These are phyloP conservation scores for Eucidaris tribuloides DNA, from an alignment of 35 echinoderm and acorn worm genomes.

Conservation along the genomic window DNA sequence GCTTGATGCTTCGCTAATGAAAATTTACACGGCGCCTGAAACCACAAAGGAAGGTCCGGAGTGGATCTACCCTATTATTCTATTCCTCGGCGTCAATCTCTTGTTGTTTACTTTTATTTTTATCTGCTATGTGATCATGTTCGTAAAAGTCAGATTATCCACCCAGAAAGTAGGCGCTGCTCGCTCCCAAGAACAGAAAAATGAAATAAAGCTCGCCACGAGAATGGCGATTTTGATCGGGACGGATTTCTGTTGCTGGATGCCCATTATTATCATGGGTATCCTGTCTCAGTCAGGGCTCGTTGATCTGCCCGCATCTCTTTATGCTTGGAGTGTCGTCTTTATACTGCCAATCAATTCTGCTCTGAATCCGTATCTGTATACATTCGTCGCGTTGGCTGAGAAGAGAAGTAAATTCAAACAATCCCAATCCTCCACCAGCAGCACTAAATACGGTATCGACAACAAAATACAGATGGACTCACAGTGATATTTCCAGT, in stretches of 20 bases:
- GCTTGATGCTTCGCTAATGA: background rate
- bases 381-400: constrained; percentile 21
- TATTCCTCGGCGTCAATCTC: constrained; percentile 56
- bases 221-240: constrained; percentile 62
- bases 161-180: background rate
- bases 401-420: background rate
- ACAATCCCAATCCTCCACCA: background rate
- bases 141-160: constrained; percentile 37
- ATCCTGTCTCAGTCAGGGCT: constrained; percentile 18
- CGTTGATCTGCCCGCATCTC: constrained; percentile 10
- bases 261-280: constrained; percentile 73
- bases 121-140: constrained; percentile 45
- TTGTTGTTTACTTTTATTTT: constrained; percentile 37
- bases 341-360: constrained; percentile 77
- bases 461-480: no score
- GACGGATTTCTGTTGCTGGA: constrained; percentile 71
- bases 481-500: no score
- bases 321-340: constrained; percentile 66
- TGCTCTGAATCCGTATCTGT: constrained; percentile 58
- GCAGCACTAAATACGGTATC: no score
- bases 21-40: background rate
- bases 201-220: constrained; percentile 53
- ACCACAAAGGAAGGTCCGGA: background rate
- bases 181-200: background rate
- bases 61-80: constrained; percentile 50